Conservation (phyloP, 1,140 invertebrate genomes). For the Pararge aegeria region DNA sequence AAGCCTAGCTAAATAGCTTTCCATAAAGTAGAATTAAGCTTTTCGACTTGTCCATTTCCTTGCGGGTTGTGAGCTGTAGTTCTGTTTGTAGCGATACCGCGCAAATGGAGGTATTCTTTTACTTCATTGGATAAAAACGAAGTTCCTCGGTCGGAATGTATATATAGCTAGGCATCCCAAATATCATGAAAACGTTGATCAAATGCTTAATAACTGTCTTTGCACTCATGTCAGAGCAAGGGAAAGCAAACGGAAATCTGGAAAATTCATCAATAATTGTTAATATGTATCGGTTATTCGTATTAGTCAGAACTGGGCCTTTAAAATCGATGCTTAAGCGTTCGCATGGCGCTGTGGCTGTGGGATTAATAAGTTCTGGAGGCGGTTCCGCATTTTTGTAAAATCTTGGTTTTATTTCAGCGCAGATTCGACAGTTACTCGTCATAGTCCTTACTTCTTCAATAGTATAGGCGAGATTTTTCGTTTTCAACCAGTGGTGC, state of each 20-base stretch:
- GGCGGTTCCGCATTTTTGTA: neutral
- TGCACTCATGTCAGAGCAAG: constrained; percentile 30
- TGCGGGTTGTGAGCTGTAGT: neutral
- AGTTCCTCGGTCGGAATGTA: constrained; percentile 30
- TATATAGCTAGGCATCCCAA: constrained; percentile 31
- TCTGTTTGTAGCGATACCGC: too few species aligned
- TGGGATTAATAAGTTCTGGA: constrained; percentile 38
- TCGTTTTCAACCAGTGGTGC: constrained; percentile 27
- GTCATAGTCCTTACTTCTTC: constrained; percentile 21
- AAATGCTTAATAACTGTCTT: constrained; percentile 32
- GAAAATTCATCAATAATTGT: constrained; percentile 40
- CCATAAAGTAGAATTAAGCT: too few species aligned
- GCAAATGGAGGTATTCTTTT: too few species aligned
- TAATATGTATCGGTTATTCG: constrained; percentile 33
- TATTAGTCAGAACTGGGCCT: constrained; percentile 34
- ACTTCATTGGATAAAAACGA: constrained; percentile 32
- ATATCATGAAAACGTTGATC: constrained; percentile 29
- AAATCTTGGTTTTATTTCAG: constrained; percentile 39
- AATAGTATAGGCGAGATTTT: constrained; percentile 37
- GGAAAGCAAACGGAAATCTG: constrained; percentile 36
- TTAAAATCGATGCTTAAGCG: constrained; percentile 38
- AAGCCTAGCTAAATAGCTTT: too few species aligned
- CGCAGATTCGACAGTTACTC: constrained; percentile 23
- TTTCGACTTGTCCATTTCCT: too few species aligned
- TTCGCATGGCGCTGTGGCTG: constrained; percentile 32